Evolutionary conservation across 2,113 vertebrate species (phyloP), one percentile per base, ranked within the genome.

Genomic region (Oceanodroma tethys): DNA sequence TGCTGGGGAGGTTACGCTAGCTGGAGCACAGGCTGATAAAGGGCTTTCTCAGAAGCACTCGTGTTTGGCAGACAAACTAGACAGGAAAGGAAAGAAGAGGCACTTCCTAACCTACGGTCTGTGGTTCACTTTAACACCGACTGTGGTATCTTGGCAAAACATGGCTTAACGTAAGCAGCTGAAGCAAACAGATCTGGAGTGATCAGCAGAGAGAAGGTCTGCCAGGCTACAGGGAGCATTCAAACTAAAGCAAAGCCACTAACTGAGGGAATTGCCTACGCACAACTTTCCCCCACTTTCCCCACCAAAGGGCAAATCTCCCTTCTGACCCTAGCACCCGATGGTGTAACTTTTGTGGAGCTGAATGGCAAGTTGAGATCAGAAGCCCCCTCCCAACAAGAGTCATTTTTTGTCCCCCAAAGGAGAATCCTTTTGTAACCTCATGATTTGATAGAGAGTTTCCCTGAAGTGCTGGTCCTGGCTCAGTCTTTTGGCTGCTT

Each of bases 401-500:
- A 75, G 70, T 98, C 95, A 98, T 86, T 97, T 98, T 88, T 97
- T 98, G 6, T 97, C 98, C 23, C 98, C 97, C 2, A 96, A 94
- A 12, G 97, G 42, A 29, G 96, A 92, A 48, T 98, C 98, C 40
- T 99, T 98, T 53, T 98, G 98, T 0, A 98, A 97, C 42, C 86
- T 95, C 94, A 99, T 99, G 96, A 99, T 99, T 90, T 99, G 98
- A 95, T 98, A 99, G 82, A 99, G 98, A 27, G 98, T 99, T 90
- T 99, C 98, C 58, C 99, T 98, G 97, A 99, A 99, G 95, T 95
- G 98, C 96, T 99, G 99, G 98, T 99, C 99, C 13, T 98, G 96
- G 88, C 98, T 99, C 84, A 99, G 97, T 38, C 97, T 98, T 53
- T 97, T 98, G n/a, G 99, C 99, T 38, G 98, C 98, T 73, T 99